These are phyloP conservation scores for Betta splendens DNA, from an alignment of 2,797 vertebrate genomes.

Conservation along the genomic window DNA sequence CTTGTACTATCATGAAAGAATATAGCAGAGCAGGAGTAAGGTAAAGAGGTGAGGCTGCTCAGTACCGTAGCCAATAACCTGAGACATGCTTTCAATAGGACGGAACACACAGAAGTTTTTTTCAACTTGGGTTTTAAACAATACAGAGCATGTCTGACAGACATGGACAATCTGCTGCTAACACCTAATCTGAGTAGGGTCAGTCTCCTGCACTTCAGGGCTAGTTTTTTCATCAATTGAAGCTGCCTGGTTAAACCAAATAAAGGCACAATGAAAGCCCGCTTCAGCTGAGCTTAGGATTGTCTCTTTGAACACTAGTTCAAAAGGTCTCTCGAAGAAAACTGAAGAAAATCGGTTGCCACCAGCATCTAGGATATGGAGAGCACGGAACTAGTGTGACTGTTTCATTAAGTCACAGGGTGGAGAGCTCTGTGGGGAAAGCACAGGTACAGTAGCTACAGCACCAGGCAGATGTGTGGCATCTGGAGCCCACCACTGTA, in stretches of 20 bases:
- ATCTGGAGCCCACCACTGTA: no score
- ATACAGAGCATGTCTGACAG: background rate
- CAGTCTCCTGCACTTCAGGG: background rate
- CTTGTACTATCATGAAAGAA: background rate
- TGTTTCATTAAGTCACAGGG: background rate
- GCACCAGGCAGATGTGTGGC: no score
- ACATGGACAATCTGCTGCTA: background rate
- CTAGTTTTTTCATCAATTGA: slow-evolving; percentile 10
- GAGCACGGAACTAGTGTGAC: background rate
- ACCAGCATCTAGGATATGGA: background rate
- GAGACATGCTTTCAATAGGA: background rate
- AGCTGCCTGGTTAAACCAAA: background rate
- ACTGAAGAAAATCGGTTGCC: background rate
- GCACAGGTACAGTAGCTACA: no score
- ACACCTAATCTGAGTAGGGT: background rate
- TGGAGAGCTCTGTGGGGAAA: background rate
- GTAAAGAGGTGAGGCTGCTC: background rate
- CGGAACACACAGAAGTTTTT: background rate
- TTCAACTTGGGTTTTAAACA: background rate
- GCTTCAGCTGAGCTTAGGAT: background rate
- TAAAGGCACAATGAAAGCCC: background rate
- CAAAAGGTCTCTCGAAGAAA: background rate
- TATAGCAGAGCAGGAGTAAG: background rate
- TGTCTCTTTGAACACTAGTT: background rate
- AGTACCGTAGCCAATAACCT: background rate